Evolutionary conservation across 2,797 vertebrate genomes (phyloP), one percentile per base, ranked within the genome.

Genomic region (Anguilla obscura): DNA sequence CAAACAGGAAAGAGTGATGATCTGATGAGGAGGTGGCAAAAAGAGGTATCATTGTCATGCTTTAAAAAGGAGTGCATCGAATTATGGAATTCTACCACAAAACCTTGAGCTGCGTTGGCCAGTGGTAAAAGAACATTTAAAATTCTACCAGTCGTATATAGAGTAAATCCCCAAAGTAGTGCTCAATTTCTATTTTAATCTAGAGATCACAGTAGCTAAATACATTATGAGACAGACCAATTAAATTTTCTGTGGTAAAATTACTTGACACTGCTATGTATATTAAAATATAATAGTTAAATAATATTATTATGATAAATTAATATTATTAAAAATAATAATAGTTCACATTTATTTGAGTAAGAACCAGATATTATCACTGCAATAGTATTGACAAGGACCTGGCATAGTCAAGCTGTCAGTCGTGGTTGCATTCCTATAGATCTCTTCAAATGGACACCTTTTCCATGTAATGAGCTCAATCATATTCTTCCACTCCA

Each of bases 1-100:
- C 87, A 88, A 45, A 90, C 40, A 71, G 52, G 90, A 88, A 90
- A 87, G 24, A 40, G 89, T 82, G 90, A 90, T 89, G 84, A n/a
- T 45, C 45, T 83, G 27, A 52, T 33, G 60, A 12, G 54, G 74
- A 69, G 52, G 33, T 69, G 52, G 45, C 27, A 48, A 45, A 40
- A 33, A 40, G 48, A 86, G 60, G 36, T 27, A 9, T n/a, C 16
- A 74, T 33, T 30, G 69, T 9, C 3, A 33, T 27, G 30, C 79
- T 40, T 40, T 36, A 36, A 30, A 79, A 69, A 76, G 5, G 7
- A 79, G 33, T 9, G 56, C n/a, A 45, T 66, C 33, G 9, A 30
- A 83, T 50, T 74, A 83, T 48, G 30, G 12, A 87, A 33, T 74
- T 30, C 7, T 33, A 1, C n/a, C 69, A 30, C 69, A 33, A 33